These are phyloP conservation scores for Eulemur rubriventer DNA, from an alignment of 2,797 vertebrate genomes.

Conservation along the genomic window DNA sequence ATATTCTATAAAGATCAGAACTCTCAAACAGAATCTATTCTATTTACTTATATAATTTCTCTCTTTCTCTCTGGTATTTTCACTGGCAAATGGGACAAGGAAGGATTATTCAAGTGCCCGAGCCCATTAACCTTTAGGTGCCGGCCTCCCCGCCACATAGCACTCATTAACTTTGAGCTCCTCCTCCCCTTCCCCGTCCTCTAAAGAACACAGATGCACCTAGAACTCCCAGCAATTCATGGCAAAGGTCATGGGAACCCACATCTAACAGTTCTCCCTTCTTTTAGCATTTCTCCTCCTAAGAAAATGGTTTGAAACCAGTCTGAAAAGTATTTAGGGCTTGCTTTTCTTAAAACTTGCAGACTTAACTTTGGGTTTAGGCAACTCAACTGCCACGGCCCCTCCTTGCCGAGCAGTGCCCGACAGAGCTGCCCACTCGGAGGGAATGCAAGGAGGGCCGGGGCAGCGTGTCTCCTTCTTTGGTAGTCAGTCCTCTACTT, in stretches of 20 bases:
- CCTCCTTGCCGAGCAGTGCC: not conserved
- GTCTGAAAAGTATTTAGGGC: not conserved
- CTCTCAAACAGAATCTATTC: not conserved
- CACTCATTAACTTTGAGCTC: not conserved
- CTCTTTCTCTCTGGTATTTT: not conserved
- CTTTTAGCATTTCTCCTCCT: not conserved
- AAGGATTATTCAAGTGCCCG: not conserved
- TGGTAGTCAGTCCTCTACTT: too few relatives aligned
- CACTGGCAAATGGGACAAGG: not conserved
- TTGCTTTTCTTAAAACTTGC: not conserved
- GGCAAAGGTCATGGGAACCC: not conserved
- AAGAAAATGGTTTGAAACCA: not conserved
- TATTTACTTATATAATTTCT: not conserved
- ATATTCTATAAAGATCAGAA: not conserved
- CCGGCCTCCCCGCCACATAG: not conserved
- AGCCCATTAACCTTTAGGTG: not conserved
- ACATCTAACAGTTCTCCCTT: not conserved
- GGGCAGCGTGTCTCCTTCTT: accelerated
- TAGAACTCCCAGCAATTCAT: not conserved
- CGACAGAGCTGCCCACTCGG: too few relatives aligned
- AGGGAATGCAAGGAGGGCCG: too few relatives aligned
- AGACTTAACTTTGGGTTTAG: not conserved
- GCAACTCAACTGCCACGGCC: not conserved
- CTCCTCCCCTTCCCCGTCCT: not conserved
- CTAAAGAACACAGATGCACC: accelerated